Evolutionary conservation across 2,797 vertebrate genomes (phyloP).

Genomic region (Ptychadena robeensis): DNA sequence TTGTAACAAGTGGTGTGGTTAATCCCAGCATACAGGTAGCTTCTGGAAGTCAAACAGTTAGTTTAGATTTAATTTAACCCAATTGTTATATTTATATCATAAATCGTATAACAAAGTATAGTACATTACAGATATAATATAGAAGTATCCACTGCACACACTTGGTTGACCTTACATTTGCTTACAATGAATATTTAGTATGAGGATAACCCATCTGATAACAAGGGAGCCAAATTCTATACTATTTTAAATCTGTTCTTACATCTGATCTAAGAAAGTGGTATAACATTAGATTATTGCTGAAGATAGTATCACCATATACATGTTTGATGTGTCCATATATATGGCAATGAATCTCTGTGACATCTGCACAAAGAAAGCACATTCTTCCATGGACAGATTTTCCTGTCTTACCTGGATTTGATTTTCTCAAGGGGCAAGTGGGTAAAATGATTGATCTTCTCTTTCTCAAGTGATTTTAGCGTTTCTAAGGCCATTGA

Average conservation of each 20-base stretch:
- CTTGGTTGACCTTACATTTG: too few relatives aligned
- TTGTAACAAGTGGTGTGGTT: too few relatives aligned
- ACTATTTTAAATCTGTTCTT: background rate
- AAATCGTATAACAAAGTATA: too few relatives aligned
- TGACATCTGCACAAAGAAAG: background rate
- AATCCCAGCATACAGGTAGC: too few relatives aligned
- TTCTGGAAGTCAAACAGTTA: too few relatives aligned
- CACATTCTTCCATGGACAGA: background rate
- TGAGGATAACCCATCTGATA: background rate
- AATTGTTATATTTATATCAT: too few relatives aligned
- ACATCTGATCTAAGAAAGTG: background rate
- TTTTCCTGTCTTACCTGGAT: background rate
- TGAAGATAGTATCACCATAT: background rate
- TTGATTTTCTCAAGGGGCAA: constrained; percentile 2
- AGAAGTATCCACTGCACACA: too few relatives aligned
- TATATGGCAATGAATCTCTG: background rate
- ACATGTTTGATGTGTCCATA: background rate
- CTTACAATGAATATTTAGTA: too few relatives aligned
- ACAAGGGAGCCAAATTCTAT: too few relatives aligned
- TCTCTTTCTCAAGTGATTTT: constrained; percentile 1
- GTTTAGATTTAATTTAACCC: too few relatives aligned
- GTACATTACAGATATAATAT: too few relatives aligned
- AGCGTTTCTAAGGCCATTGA: background rate
- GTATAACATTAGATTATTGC: background rate
- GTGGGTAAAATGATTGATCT: constrained; percentile 8